Conservation (phyloP, 2,797 vertebrate genomes). For the Vespertilio murinus region DNA sequence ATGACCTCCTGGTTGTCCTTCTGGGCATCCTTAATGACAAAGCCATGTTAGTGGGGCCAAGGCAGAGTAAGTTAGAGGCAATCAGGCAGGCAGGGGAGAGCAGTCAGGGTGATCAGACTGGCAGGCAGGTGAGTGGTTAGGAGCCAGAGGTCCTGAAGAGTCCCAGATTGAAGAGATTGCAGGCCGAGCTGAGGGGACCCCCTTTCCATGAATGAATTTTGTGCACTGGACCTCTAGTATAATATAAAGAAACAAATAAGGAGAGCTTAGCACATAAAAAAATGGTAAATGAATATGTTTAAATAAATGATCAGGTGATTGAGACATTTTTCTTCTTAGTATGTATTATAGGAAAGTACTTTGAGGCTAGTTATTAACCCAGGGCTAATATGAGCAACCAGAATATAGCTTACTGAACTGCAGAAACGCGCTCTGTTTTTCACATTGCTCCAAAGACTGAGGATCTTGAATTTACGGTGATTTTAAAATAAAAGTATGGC, state of each 20-base stretch:
- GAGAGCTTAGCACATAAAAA: neutral
- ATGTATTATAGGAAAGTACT: neutral
- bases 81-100: no score
- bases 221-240: no score
- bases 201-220: no score
- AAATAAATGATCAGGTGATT: neutral
- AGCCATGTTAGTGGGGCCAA: no score
- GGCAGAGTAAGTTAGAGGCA: no score
- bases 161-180: no score
- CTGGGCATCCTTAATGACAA: no score
- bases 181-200: no score
- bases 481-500: neutral
- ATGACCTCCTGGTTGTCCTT: no score
- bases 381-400: neutral
- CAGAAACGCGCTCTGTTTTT: neutral
- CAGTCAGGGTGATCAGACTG: no score
- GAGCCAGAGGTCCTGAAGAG: no score
- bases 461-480: neutral
- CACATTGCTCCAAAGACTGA: neutral
- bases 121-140: no score
- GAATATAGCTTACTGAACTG: neutral
- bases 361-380: neutral
- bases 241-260: neutral
- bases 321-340: neutral
- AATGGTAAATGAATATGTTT: neutral